Conservation (phyloP, 2,888 invertebrate genomes). For the Andrena haemorrhoa region DNA sequence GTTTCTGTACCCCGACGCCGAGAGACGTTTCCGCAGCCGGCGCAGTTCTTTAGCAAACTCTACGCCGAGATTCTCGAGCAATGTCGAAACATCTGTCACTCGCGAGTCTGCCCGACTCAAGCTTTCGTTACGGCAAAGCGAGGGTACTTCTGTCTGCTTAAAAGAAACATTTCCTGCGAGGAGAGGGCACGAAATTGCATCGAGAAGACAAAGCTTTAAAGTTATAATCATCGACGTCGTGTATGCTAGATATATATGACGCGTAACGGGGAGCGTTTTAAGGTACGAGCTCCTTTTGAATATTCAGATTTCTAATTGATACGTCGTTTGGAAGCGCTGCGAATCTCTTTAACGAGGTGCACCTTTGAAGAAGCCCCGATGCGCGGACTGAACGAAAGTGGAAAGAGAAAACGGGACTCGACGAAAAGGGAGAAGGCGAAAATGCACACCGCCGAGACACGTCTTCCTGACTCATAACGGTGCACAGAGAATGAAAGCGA, state of each 20-base stretch:
- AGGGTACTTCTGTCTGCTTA: not conserved
- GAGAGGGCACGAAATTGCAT: too few relatives aligned
- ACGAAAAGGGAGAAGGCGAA: conserved; percentile 44
- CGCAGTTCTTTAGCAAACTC: too few relatives aligned
- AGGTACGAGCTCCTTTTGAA: too few relatives aligned
- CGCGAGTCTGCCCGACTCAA: not conserved
- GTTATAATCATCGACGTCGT: too few relatives aligned
- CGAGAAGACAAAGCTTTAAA: too few relatives aligned
- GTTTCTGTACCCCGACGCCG: not conserved
- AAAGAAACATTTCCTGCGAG: not conserved
- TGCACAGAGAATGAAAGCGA: conserved; percentile 47
- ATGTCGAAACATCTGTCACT: not conserved
- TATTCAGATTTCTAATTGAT: not conserved
- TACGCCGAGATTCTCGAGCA: not conserved
- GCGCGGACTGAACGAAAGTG: conserved; percentile 10
- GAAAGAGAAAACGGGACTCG: conserved; percentile 43
- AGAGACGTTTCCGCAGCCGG: not conserved
- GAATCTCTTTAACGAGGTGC: not conserved
- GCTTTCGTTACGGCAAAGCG: not conserved
- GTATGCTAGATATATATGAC: too few relatives aligned
- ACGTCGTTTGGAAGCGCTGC: not conserved
- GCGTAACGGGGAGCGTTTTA: too few relatives aligned
- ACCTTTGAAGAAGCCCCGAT: not conserved
- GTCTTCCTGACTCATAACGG: conserved; percentile 33
- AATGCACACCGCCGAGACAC: conserved; percentile 33